A percentile compares a stretch with the other conserved stretches of the same genome.
Evolutionary conservation across 2,888 invertebrate species (phyloP).

Genomic region (Furcula furcula): DNA sequence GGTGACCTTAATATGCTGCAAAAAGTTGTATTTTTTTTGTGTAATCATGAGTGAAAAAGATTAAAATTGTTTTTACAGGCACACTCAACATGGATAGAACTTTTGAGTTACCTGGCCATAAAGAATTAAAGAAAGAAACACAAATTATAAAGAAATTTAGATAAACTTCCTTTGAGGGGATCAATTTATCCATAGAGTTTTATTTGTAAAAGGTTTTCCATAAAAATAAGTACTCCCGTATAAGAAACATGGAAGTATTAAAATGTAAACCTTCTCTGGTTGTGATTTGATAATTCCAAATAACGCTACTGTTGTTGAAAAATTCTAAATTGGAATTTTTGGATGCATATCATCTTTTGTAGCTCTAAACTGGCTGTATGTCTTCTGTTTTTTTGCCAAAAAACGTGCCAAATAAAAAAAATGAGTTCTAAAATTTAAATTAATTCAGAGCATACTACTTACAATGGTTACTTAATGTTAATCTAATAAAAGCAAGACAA

Average conservation of each 20-base stretch:
- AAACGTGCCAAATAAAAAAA: slow-evolving; percentile 30
- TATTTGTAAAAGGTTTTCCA: slow-evolving; percentile 37
- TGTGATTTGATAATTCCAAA: slow-evolving; percentile 44
- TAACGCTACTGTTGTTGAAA: slow-evolving; percentile 28
- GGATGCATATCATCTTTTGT: slow-evolving; percentile 50
- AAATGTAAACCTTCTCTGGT: slow-evolving; percentile 33
- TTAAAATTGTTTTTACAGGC: slow-evolving; percentile 26
- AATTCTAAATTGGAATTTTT: slow-evolving; percentile 28
- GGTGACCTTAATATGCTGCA: too few species aligned
- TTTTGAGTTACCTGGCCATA: slow-evolving; percentile 16
- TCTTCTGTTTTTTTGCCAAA: slow-evolving; percentile 29
- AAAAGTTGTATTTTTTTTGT: too few species aligned
- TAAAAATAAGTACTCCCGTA: slow-evolving; percentile 12
- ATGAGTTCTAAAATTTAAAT: slow-evolving; percentile 39
- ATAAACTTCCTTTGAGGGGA: slow-evolving; percentile 62
- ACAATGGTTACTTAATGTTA: slow-evolving; percentile 57
- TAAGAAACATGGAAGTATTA: slow-evolving; percentile 19
- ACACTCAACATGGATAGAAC: slow-evolving; percentile 28
- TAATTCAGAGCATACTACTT: slow-evolving; percentile 20
- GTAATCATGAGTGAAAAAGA: too few species aligned
- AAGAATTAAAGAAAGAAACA: slow-evolving; percentile 27
- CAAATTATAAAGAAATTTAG: slow-evolving; percentile 27
- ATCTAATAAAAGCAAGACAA: slow-evolving; percentile 36
- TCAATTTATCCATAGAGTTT: slow-evolving; percentile 69
- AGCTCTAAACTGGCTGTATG: slow-evolving; percentile 35